Conservation (phyloP, 2,797 vertebrate genomes). For the Pseudomugil tenellus region DNA sequence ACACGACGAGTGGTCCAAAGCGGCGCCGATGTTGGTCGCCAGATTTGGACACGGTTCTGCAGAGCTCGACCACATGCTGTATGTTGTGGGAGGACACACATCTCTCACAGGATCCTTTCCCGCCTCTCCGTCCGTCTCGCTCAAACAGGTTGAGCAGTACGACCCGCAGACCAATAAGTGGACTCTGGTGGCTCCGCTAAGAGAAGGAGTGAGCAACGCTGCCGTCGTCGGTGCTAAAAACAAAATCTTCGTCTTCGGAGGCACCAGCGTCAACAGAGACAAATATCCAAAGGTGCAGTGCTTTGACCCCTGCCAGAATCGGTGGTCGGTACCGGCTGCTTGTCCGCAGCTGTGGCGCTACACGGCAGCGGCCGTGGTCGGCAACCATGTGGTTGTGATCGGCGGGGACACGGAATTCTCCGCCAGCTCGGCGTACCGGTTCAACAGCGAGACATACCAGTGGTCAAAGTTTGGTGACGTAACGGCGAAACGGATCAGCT, state of each 20-base stretch:
- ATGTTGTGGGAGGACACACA: constrained; percentile 88
- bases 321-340: constrained; percentile 85
- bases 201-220: constrained; percentile 89
- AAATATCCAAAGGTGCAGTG: constrained; percentile 89
- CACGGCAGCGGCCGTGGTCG: constrained; percentile 86
- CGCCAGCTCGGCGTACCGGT: constrained; percentile 87
- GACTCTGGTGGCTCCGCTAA: constrained; percentile 87
- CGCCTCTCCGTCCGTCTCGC: constrained; percentile 88
- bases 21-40: constrained; percentile 86
- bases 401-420: constrained; percentile 90
- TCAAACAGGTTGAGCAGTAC: constrained; percentile 90
- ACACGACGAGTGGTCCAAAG: constrained; percentile 90
- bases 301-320: constrained; percentile 86
- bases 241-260: constrained; percentile 88
- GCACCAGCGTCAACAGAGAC: constrained; percentile 87
- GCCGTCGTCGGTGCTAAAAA: constrained; percentile 88
- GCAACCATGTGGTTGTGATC: constrained; percentile 87
- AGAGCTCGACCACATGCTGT: constrained; percentile 86
- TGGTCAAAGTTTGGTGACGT: constrained; percentile 89
- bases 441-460: constrained; percentile 90
- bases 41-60: constrained; percentile 88
- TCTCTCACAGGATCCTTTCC: constrained; percentile 86
- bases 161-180: constrained; percentile 89
- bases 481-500: constrained; percentile 87
- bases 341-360: constrained; percentile 90